phyloP scores from a whole-genome alignment of 2,888 invertebrate genomes.

The Nomada ruficornis region DNA sequence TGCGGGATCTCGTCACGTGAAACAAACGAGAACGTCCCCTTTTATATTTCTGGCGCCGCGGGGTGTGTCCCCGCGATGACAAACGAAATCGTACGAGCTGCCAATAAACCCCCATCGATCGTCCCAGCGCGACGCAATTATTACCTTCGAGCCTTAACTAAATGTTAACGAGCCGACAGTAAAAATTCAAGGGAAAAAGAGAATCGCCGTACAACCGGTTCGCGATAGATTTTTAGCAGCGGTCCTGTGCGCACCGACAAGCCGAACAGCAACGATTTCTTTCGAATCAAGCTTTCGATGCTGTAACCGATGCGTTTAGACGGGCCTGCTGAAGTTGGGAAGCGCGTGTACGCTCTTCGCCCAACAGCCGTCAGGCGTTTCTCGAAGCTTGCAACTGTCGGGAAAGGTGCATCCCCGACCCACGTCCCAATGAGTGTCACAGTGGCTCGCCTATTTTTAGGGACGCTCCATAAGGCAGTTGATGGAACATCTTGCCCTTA shows the following conservation, averaged over 20 bases:
- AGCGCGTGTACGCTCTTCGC: neutral
- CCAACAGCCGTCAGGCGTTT: neutral
- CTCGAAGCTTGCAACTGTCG: conserved; percentile 33
- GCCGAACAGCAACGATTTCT: no score
- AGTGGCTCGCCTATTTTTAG: conserved; percentile 63
- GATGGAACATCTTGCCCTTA: conserved; percentile 65
- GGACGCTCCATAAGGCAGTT: conserved; percentile 18
- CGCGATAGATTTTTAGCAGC: no score
- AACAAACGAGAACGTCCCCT: conserved; percentile 15
- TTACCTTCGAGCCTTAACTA: neutral
- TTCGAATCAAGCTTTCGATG: no score
- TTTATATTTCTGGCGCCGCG: conserved; percentile 13
- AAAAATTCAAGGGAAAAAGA: no score
- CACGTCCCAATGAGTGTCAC: conserved; percentile 32
- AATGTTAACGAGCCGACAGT: neutral
- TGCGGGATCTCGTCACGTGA: conserved; percentile 8
- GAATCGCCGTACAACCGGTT: neutral
- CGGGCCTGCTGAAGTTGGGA: no score
- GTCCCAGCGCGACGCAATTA: neutral
- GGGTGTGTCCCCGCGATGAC: neutral
- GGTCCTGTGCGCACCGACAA: no score
- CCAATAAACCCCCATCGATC: conserved; percentile 34
- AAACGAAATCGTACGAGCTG: conserved; percentile 21
- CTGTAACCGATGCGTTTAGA: no score
- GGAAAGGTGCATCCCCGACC: conserved; percentile 40